Base-by-base conservation (phyloP, 2,797 vertebrate species). In the Xerus rutilus region DNA sequence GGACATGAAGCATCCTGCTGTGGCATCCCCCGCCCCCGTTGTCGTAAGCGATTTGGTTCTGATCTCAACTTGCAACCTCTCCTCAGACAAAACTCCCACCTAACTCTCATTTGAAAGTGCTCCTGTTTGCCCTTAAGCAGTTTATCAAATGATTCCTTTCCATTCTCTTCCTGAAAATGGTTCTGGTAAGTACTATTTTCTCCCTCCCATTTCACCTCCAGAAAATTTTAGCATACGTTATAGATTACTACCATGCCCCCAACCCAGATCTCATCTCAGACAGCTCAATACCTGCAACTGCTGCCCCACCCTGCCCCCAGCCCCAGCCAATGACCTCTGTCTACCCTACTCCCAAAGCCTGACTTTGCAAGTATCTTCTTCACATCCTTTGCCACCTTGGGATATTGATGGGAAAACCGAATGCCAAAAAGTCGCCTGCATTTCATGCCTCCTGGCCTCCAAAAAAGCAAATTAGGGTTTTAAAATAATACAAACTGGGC, bases 401-500 rank as follows among this genome's bases (percentile, higher is more conserved):
- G 32, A 91, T 67, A 78, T 5, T 32, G 67, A 64, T 11, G 17
- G 74, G 43, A 77, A 96, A 91, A 62, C 3, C 13, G 45, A 64
- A 25, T 67, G 70, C 23, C 64, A 43, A 67, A 45, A 49, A 54
- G 21, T 79, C 76, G 62, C 72, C 64, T 74, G 92, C 30, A 4
- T 77, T 72, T 88, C 70, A 65, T n/a, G 70, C 64, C 73, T 91
- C 82, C 78, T 76, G 81, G 52, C 49, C 93, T 88, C 70, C 79
- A 57, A 90, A 87, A 65, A 93, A 92, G 87, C 62, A 89, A 92
- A 91, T 74, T 35, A 47, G 45, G 15, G 14, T 69, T 93, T 95
- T 89, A 93, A 98, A 93, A 73, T 76, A 70, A 96, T 73, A 95
- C 21, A 57, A 89, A 88, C 73, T 49, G 11, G 76, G 78, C 59